Evolutionary conservation across 2,797 vertebrate species (phyloP), one percentile per base, ranked within the genome.

Genomic region (Lateolabrax maculatus): DNA sequence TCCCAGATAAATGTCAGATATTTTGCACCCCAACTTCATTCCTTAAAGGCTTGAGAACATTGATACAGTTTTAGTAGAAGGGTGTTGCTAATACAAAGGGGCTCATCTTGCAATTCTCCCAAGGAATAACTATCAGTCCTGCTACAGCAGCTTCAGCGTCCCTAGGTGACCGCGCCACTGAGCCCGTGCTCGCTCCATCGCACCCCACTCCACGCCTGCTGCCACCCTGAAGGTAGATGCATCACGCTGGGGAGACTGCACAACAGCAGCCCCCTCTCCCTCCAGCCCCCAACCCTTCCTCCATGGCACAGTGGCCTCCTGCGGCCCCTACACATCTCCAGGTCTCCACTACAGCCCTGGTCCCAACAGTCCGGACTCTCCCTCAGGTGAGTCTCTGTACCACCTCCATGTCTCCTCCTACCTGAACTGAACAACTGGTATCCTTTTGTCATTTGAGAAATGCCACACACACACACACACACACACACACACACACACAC

Each of bases 81-180:
- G 83, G 90, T 92, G 86, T 90, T 94, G 92, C 92, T 94, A 95
- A 95, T 95, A 95, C 94, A 95, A 95, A 92, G 89, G 92, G 91
- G 89, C 93, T 95, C 93, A 95, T 95, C 95, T 95, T 94, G 92
- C 95, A 94, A 95, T 95, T 94, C 94, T 96, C 95, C 90, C 91
- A 95, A 94, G 95, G 94, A 95, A 96, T 95, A 95, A 95, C 94
- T 95, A 96, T 96, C 95, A 95, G 95, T 95, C 94, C 92, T 95
- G 95, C 95, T 94, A 95, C 92, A 94, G 93, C 93, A 77, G 92
- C 94, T 95, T 87, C 93, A 92, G 93, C 95, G 94, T 96, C 95
- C 95, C 95, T 90, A 95, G 95, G 95, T 96, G 95, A 95, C 94
- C 93, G 95, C 95, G 95, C 95, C 95, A 95, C 94, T 95, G 95